Base-by-base conservation (phyloP, 2,888 invertebrate species). In the Geotrupes spiniger region DNA sequence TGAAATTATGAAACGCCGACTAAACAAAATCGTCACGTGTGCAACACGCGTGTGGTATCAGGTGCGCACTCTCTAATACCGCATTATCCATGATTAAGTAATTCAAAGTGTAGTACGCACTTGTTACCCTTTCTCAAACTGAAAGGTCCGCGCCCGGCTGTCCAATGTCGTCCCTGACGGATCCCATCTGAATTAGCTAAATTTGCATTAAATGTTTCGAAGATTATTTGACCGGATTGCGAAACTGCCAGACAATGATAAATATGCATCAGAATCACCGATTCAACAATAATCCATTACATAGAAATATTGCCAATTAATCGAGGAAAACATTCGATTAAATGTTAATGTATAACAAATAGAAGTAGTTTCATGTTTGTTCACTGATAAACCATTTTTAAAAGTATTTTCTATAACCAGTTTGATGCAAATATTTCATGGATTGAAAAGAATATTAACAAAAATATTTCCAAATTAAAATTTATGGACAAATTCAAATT, bases 171-270 rank as follows among this genome's bases (percentile, higher is more conserved):
- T 54, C 59, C 58, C 56, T 58, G 63, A 59, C 58, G 58, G 61
- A 64, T 63, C 57, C 58, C 59, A 64, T 62, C 63, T 61, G 64
- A 65, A 65, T 66, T 64, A 66, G 63, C 59, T 59, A 61, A 64
- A 68, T 68, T 68, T 68, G 68, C 68, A 68, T 67, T 61, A 62
- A 63, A 63, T 60, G 59, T 57, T 58, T 58, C 55, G 59, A 53
- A 58, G 58, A 53, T 57, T 55, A 54, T 56, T 57, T 57, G 56
- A 59, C 58, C 58, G 52, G 49, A 51, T 57, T 54, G 51, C 53
- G 49, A 52, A 51, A 56, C 53, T 57, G 58, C 57, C 57, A 51
- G 56, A 53, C 54, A 54, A 49, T 57, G 57, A 60, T 60, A 61
- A 61, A 61, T 61, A 60, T 60, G 61, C 60, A 61, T 59, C 58